Base-by-base conservation (phyloP, 2,797 vertebrate species). In the Intellagama lesueurii region DNA sequence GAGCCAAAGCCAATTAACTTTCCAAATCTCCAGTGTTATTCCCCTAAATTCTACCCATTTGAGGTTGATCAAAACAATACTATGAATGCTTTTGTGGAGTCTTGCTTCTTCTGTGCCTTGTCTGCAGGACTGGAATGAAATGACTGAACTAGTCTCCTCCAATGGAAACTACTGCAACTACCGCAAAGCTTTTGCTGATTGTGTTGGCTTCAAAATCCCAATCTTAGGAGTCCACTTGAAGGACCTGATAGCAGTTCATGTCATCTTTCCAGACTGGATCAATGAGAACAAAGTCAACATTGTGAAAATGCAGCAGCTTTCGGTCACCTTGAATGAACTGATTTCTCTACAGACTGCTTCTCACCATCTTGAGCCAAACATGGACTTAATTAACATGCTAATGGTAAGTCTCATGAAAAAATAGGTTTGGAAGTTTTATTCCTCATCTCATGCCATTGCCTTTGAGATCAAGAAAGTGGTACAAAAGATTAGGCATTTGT, bases 281-380 rank as follows among this genome's bases (percentile, higher is more conserved):
- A 97, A 98, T 60, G 97, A 98, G 78, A 97, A 97, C 90, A 98
- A 98, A 96, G 97, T 99, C 89, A 99, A 99, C 93, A 97, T 99
- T 87, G 98, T 98, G 94, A 99, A 99, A 97, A 99, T 99, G 99
- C 98, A 99, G 93, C 99, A 99, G 95, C 98, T 99, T 88, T 99
- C 99, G 77, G 96, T 98, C 91, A 99, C 99, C 91, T 97, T 99
- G 96, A 99, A 97, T 84, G 99, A 99, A 95, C 96, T 99, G 95
- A 98, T 99, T 94, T 98, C 98, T 1, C 94, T 99, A 83, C 99
- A 99, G 96, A 98, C 96, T 17, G 96, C 97, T 7, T 97, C 97
- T 73, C 98, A 98, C 89, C 98, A 99, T 86, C 97, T 99, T 94
- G 99, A 99, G 91, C 98, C 99, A 90, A 99, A 98, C 95, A 98